Percentiles rank a stretch among this genome's conserved stretches.
Conservation (phyloP, 2,113 vertebrate species). For the Phrynosoma platyrhinos region DNA sequence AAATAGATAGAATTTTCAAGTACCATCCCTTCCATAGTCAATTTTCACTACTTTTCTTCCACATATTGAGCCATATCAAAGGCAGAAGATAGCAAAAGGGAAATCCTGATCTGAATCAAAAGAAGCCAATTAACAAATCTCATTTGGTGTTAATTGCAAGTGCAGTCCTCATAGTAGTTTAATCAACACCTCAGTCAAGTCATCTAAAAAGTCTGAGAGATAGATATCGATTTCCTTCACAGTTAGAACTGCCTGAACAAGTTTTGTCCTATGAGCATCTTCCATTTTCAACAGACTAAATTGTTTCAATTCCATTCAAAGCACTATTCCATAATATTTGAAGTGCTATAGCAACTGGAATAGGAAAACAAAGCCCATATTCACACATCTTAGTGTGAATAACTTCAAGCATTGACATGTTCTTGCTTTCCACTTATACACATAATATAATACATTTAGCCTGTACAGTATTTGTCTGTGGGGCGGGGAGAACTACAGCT, state of each 20-base stretch:
- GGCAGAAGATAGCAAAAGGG: constrained; percentile 32
- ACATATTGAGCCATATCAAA: constrained; percentile 40
- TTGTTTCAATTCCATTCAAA: constrained; percentile 10
- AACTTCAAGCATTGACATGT: not conserved
- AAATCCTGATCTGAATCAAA: constrained; percentile 49
- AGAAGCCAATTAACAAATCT: constrained; percentile 66
- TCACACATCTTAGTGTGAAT: not conserved
- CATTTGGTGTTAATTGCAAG: constrained; percentile 66
- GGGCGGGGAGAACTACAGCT: too few species aligned
- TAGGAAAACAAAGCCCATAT: constrained; percentile 1
- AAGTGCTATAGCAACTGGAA: not conserved
- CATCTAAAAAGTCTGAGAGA: constrained; percentile 40
- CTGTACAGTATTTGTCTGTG: too few species aligned
- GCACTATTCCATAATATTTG: not conserved
- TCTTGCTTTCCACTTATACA: not conserved
- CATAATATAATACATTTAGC: not conserved
- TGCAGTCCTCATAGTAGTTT: constrained; percentile 44
- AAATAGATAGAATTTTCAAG: constrained; percentile 59
- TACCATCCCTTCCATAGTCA: constrained; percentile 39
- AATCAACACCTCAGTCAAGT: constrained; percentile 70
- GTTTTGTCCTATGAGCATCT: constrained; percentile 35
- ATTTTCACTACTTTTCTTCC: constrained; percentile 55
- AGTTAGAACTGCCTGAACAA: constrained; percentile 40
- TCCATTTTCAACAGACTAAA: constrained; percentile 14
- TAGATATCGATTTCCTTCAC: constrained; percentile 50